phyloP scores from a whole-genome alignment of 2,888 invertebrate genomes.

The Heliconius charithonia region DNA sequence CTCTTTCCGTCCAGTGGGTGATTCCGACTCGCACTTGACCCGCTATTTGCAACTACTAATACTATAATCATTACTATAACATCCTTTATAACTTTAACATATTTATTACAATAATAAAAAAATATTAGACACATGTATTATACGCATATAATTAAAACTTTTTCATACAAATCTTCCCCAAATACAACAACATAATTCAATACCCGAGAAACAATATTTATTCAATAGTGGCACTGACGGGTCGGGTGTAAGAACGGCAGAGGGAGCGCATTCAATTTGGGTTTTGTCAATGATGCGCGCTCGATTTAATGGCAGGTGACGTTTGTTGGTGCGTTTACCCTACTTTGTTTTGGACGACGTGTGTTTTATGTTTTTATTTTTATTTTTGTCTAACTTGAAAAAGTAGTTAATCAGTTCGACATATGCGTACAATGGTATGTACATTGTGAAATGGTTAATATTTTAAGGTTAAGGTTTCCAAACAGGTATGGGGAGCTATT shows the following conservation, averaged over 20 bases:
- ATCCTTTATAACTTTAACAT: background rate
- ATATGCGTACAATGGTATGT: too few relatives aligned
- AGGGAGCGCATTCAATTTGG: slow-evolving; percentile 68
- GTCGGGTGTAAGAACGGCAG: background rate
- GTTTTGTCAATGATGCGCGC: slow-evolving; percentile 74
- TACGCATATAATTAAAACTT: slow-evolving; percentile 30
- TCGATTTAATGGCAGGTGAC: slow-evolving; percentile 80
- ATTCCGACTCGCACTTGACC: background rate
- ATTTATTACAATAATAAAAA: slow-evolving; percentile 18
- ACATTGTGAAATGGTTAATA: too few relatives aligned
- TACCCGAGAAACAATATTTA: slow-evolving; percentile 59
- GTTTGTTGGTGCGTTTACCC: slow-evolving; percentile 53
- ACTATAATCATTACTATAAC: too few relatives aligned
- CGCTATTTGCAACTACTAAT: background rate
- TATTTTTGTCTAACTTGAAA: too few relatives aligned
- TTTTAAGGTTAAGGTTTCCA: too few relatives aligned
- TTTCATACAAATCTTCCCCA: slow-evolving; percentile 38
- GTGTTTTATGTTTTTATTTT: background rate
- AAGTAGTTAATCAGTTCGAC: too few relatives aligned
- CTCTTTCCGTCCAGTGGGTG: too few relatives aligned
- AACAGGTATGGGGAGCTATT: too few relatives aligned
- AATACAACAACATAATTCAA: slow-evolving; percentile 47
- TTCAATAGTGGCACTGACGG: slow-evolving; percentile 52
- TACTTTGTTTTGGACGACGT: background rate
- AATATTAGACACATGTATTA: background rate